These are phyloP conservation scores for Pycnomerus fuliginosus DNA, from an alignment of 2,888 invertebrate genomes.

Conservation along the genomic window DNA sequence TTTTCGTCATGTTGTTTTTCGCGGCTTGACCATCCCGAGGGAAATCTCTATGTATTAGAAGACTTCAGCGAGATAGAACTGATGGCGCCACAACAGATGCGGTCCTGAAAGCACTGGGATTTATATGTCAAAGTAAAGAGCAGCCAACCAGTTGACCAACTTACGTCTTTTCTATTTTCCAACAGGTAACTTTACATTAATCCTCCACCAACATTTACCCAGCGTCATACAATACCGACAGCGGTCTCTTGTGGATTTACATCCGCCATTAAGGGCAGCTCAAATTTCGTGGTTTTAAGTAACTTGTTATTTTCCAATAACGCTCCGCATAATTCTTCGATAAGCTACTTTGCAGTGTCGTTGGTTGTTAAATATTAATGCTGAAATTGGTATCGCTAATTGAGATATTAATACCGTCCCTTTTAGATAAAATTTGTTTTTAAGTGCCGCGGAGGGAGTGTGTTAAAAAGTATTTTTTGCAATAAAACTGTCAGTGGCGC, in stretches of 20 bases:
- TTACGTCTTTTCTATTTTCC: slow-evolving; percentile 17
- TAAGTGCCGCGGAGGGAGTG: slow-evolving; percentile 9
- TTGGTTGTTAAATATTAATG: slow-evolving; percentile 28
- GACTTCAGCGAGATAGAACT: slow-evolving; percentile 35
- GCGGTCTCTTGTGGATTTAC: slow-evolving; percentile 13
- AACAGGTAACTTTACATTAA: too few species aligned
- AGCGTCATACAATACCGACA: too few species aligned
- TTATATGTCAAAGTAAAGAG: slow-evolving; percentile 27
- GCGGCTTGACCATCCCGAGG: slow-evolving; percentile 39
- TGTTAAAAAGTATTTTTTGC: slow-evolving; percentile 20
- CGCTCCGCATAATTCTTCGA: slow-evolving; percentile 26
- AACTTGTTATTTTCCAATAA: slow-evolving; percentile 24
- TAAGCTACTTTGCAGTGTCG: slow-evolving; percentile 26
- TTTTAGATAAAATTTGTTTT: slow-evolving; percentile 1
- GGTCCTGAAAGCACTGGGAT: slow-evolving; percentile 38
- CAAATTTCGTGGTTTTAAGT: slow-evolving; percentile 21
- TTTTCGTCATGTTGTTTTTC: slow-evolving; percentile 40
- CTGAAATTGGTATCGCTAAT: slow-evolving; percentile 19
- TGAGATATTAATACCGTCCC: slow-evolving; percentile 4
- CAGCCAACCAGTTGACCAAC: slow-evolving; percentile 22
- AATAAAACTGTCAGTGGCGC: too few species aligned
- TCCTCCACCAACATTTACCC: too few species aligned
- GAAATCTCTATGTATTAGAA: slow-evolving; percentile 46
- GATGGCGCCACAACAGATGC: slow-evolving; percentile 39
- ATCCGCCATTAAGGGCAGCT: slow-evolving; percentile 16